Base-by-base conservation (phyloP, 2,113 vertebrate species). In the Promerops cafer region DNA sequence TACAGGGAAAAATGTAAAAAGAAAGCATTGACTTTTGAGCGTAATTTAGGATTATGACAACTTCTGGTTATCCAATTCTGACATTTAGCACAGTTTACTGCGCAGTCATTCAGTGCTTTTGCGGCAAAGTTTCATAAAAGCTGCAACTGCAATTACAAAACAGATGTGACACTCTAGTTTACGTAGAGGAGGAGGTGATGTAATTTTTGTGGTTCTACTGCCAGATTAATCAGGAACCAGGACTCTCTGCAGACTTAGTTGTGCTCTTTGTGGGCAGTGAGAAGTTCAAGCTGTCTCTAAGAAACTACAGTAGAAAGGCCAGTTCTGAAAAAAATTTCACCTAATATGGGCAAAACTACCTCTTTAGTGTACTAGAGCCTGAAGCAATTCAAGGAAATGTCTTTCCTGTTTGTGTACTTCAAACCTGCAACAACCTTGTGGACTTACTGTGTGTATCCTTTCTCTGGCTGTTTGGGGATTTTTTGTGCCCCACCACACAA, bases 41-140 rank as follows among this genome's bases (percentile, higher is more conserved):
- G 83, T 77, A 42, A 74, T 39, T 26, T 70, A 70, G 22, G 23
- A 26, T 87, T 92, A n/a, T 59, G 64, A 66, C 80, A n/a, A 33
- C 27, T 69, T 69, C 28, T 33, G 33, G 31, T 88, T 77, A 65
- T 23, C 76, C 26, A 11, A 0, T 35, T 23, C 37, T 96, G 86
- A 93, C 86, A 74, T 90, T 92, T 93, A 39, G 50, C 90, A 92
- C n/a, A 66, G 47, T 93, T 92, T 78, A 64, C 54, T 77, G 45
- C 3, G 10, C 47, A 76, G 66, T 61, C 71, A 72, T 26, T 21
- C 65, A 44, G 42, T 52, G 31, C 33, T 88, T 7, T 72, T 93
- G 75, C 0, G 0, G 54, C 2, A 6, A 66, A 77, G 64, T 90
- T 93, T 96, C 83, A 23, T 66, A 64, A 86, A 93, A 83, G 19